Base-by-base conservation (phyloP, 2,888 invertebrate genomes). In the Metacarcinus magister region DNA sequence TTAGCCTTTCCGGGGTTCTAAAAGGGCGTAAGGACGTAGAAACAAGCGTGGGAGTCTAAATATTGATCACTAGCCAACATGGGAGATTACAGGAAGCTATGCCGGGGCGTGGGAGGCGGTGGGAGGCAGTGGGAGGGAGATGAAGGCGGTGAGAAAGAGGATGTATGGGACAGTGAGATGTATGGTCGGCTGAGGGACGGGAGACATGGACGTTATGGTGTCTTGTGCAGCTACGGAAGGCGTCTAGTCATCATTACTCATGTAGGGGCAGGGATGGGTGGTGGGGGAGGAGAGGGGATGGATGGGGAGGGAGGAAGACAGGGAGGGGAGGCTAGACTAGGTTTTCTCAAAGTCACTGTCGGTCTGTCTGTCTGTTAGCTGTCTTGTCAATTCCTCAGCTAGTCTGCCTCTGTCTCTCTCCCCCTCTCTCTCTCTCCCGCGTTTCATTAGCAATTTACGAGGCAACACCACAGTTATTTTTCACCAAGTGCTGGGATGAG, bases 401-500 rank as follows among this genome's bases (percentile, higher is more conserved):
- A 7, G 2, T 32, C 32, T 89, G 1, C 43, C 89, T 89, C 89
- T 89, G 44, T 89, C 89, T 89, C 89, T 89, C 89, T 89, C 89
- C 43, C 89, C 43, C 89, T 89, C 90, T 91, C 91, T 91, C 91
- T 91, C 91, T 91, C 91, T 91, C 8, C 90, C 43, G 8, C 44
- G 90, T 23, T 90, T 48, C 44, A 91, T 48, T 91, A 91, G 44
- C 46, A 48, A 91, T 48, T 91, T 48, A 46, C 91, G 46, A 10
- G 23, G 32, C 82, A 82, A 82, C 82, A 82, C 82, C 82, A 10
- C 13, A 32, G 82, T 82, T 82, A 82, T 82, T 82, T 82, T 82
- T 32, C 82, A 32, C 32, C 82, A 13, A 28, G 82, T 32, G 10
- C 82, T 32, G 82, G 10, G 32, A 28, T 32, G 82, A 32, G 82